Evolutionary conservation across 2,113 vertebrate species (phyloP).

Genomic region (Ceuthmochares aereus): DNA sequence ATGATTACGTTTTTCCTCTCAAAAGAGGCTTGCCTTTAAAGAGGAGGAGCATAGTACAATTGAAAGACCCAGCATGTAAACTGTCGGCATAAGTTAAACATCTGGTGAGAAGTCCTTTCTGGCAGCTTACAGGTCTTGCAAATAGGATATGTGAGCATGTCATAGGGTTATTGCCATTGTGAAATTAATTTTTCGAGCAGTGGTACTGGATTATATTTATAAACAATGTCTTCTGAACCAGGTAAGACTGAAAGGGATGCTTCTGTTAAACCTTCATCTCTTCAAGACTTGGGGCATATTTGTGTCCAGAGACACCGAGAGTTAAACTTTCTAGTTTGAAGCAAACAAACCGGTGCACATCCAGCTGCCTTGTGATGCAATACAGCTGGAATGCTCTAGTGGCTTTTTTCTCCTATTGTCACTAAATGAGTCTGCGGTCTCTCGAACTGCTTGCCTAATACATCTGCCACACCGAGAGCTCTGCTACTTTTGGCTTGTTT

Average conservation of each 20-base stretch:
- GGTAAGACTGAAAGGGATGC: conserved; percentile 27
- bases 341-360: not conserved
- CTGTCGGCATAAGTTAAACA: not conserved
- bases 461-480: not conserved
- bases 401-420: not conserved
- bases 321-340: not conserved
- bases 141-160: not conserved
- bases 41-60: conserved; percentile 30
- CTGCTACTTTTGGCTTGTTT: not conserved
- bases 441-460: not conserved
- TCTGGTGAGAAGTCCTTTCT: not conserved
- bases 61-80: not conserved
- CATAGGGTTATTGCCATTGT: not conserved
- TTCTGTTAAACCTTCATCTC: not conserved
- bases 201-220: not conserved
- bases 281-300: not conserved
- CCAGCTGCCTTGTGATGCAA: conserved; percentile 58
- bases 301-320: not conserved
- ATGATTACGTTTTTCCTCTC: not conserved
- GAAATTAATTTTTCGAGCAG: not conserved
- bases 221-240: conserved; percentile 55
- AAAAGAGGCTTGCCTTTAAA: not conserved
- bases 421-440: not conserved
- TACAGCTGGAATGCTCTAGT: conserved; percentile 45
- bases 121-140: not conserved